These are phyloP conservation scores for Cyanoramphus novaezelandiae DNA, from an alignment of 2,113 vertebrate species.

Conservation along the genomic window DNA sequence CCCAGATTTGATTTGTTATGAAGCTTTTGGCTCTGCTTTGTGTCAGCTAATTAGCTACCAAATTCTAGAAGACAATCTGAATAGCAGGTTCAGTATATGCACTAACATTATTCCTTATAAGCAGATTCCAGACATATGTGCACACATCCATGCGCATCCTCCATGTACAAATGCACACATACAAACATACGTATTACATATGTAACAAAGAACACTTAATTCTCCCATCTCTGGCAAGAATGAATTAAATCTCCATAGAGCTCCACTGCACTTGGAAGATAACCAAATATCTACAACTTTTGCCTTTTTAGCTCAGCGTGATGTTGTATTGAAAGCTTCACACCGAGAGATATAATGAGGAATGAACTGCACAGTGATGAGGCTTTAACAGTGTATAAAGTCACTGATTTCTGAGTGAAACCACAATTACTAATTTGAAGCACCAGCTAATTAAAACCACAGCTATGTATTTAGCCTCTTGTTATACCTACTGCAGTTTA, in stretches of 20 bases:
- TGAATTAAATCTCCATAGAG: conserved; percentile 78
- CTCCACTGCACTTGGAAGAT: conserved; percentile 78
- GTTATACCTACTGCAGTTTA: conserved; percentile 85
- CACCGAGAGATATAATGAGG: conserved; percentile 78
- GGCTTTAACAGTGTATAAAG: conserved; percentile 77
- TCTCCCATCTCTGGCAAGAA: conserved; percentile 71
- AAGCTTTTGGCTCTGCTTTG: conserved; percentile 65
- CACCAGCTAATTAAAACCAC: conserved; percentile 88
- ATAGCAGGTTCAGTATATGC: conserved; percentile 38
- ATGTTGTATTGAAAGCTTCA: conserved; percentile 76
- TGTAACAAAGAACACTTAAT: conserved; percentile 66
- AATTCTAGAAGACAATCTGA: conserved; percentile 71
- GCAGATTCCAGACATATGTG: background rate
- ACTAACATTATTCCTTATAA: conserved; percentile 53
- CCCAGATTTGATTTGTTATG: conserved; percentile 36
- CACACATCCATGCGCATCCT: background rate
- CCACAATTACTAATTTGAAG: conserved; percentile 89
- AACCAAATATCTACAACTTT: conserved; percentile 78
- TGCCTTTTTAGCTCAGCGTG: conserved; percentile 74
- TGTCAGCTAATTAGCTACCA: conserved; percentile 72
- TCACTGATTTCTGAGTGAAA: conserved; percentile 85
- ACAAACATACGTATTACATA: background rate
- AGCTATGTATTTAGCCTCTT: conserved; percentile 88
- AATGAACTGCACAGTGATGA: conserved; percentile 77
- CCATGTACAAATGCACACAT: background rate